phyloP scores from a whole-genome alignment of 1,140 invertebrate species.

The Fragariocoptes setiger region DNA sequence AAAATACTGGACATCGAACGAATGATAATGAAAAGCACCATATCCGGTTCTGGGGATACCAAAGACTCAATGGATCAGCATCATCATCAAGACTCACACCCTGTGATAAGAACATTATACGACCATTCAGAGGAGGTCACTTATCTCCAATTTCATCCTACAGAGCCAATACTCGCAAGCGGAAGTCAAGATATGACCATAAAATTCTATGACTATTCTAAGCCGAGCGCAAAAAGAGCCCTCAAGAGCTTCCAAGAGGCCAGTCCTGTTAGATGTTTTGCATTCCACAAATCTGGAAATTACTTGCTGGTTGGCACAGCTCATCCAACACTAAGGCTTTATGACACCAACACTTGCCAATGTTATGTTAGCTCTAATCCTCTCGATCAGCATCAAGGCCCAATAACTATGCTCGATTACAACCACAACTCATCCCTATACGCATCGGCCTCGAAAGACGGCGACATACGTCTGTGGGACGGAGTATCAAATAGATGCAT shows the following conservation, averaged over 20 bases:
- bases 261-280: constrained; percentile 49
- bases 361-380: constrained; percentile 75
- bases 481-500: constrained; percentile 73
- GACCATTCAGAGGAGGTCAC: constrained; percentile 94
- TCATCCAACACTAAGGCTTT: constrained; percentile 58
- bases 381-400: constrained; percentile 55
- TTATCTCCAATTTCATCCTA: constrained; percentile 77
- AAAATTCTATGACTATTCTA: constrained; percentile 88
- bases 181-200: constrained; percentile 73
- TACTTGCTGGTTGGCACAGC: constrained; percentile 69
- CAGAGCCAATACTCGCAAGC: constrained; percentile 61
- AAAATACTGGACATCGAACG: constrained; percentile 91
- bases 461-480: constrained; percentile 42
- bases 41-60: constrained; percentile 14
- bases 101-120: constrained; percentile 89
- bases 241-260: constrained; percentile 77
- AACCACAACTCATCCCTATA: constrained; percentile 51
- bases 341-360: constrained; percentile 76
- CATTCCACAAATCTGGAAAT: constrained; percentile 81
- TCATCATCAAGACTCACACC: constrained; percentile 64
- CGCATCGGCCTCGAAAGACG: constrained; percentile 65
- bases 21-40: constrained; percentile 56
- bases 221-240: constrained; percentile 87
- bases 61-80: constrained; percentile 16
- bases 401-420: constrained; percentile 42